These are phyloP conservation scores for Muscina levida DNA, from an alignment of 2,888 invertebrate genomes.

Conservation along the genomic window DNA sequence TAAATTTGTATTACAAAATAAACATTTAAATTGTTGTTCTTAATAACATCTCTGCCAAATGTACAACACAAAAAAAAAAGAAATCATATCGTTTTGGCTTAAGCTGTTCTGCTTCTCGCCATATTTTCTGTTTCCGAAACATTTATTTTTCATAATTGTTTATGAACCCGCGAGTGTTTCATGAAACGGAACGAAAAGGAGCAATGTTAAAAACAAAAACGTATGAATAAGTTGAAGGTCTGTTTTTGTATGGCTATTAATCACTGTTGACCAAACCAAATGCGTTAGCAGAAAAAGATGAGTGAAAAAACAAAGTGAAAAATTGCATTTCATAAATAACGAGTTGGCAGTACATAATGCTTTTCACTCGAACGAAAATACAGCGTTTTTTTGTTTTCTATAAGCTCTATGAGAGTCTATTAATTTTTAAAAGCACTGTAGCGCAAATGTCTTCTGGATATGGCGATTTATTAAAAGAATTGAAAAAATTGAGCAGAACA, in stretches of 20 bases:
- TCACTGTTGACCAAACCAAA: slow-evolving; percentile 51
- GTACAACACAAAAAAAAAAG: too few species aligned
- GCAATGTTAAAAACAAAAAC: slow-evolving; percentile 23
- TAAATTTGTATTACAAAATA: neutral
- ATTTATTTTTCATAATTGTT: slow-evolving; percentile 51
- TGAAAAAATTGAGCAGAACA: neutral
- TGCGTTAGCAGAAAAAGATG: slow-evolving; percentile 29
- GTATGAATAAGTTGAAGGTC: slow-evolving; percentile 40
- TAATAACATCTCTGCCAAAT: slow-evolving; percentile 26
- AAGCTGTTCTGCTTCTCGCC: neutral
- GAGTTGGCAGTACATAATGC: neutral
- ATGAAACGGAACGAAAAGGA: neutral
- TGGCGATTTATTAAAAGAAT: slow-evolving; percentile 2
- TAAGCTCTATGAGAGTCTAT: neutral
- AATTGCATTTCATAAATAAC: slow-evolving; percentile 41
- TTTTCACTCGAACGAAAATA: slow-evolving; percentile 4
- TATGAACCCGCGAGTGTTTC: slow-evolving; percentile 5
- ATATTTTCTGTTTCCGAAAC: slow-evolving; percentile 43
- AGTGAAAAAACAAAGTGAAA: slow-evolving; percentile 11
- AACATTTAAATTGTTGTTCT: slow-evolving; percentile 20
- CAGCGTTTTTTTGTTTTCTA: neutral
- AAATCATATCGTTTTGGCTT: neutral
- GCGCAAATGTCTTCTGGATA: neutral
- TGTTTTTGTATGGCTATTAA: slow-evolving; percentile 46
- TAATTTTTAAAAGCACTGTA: neutral